Base-by-base conservation (phyloP, 2,888 invertebrate genomes). In the Ernsta delagoae region DNA sequence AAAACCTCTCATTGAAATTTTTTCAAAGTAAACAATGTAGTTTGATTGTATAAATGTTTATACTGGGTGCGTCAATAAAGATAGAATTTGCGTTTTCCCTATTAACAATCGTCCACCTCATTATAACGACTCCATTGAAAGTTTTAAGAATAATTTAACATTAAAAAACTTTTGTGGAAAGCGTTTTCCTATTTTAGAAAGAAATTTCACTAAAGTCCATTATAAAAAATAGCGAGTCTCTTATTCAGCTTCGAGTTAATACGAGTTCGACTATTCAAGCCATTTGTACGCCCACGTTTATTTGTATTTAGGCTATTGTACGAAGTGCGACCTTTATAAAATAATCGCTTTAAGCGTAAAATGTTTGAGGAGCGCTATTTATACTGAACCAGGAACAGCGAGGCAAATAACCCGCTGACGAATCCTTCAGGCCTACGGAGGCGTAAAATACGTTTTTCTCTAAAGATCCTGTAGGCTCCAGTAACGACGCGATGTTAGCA, bases 371-470 rank as follows among this genome's bases (percentile, higher is more conserved):
- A 69, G 64, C 70, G 36, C 70, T 67, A 73, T 71, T 72, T 70
- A 69, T 71, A 69, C 70, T 70, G 71, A 71, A 70, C 61, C 61
- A 60, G 54, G 70, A 59, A 65, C 63, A 39, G 59, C 43, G 45
- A 66, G 63, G 70, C 63, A 72, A 70, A 73, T 71, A 70, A 73
- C 74, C 65, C 68, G 71, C 71, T 59, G 50, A 56, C 65, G 66
- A 59, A 61, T 70, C 71, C 66, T 71, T 70, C 64, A 48, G 41
- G 57, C 59, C 31, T 62, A 66, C 59, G 54, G 67, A 59, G 48
- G 64, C 68, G 73, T 72, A 70, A 73, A 75, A 73, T 73, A 73
- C 71, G 67, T 73, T 73, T 73, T 69, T 70, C 71, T 72, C 67
- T 69, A 69, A 53, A 69, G 69, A 69, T 69, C n/a, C 60, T 24